These are phyloP conservation scores for Ypsolopha scabrella DNA, from an alignment of 2,888 invertebrate genomes.

Conservation along the genomic window DNA sequence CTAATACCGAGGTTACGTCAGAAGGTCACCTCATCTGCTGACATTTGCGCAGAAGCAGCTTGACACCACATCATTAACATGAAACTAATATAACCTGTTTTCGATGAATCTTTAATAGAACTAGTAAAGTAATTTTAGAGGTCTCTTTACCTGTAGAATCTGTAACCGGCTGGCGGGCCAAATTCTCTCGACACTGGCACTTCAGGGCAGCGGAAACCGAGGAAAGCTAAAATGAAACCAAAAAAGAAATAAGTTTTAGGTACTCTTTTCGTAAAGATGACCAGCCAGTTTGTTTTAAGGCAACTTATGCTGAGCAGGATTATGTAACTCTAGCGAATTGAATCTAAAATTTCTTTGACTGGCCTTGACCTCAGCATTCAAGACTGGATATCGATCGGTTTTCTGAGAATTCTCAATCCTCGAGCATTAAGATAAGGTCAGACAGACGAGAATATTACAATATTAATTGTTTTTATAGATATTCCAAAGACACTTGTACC, in stretches of 20 bases:
- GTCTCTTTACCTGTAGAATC: slow-evolving; percentile 47
- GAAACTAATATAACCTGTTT: slow-evolving; percentile 1
- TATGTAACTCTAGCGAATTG: too few relatives aligned
- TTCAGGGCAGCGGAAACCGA: slow-evolving; percentile 86
- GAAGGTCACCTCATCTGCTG: slow-evolving; percentile 57
- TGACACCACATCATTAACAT: slow-evolving; percentile 17
- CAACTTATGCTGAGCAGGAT: too few relatives aligned
- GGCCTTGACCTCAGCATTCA: too few relatives aligned
- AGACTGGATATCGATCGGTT: too few relatives aligned
- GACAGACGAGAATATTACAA: too few relatives aligned
- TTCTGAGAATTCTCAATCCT: too few relatives aligned
- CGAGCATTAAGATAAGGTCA: too few relatives aligned
- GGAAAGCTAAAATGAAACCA: slow-evolving; percentile 67
- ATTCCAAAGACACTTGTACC: too few relatives aligned
- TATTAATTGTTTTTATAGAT: too few relatives aligned
- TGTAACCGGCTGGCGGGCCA: slow-evolving; percentile 52
- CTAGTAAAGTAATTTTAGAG: not conserved
- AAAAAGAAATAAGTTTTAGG: not conserved
- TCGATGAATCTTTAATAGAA: not conserved
- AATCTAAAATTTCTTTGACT: too few relatives aligned
- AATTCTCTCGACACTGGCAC: slow-evolving; percentile 50
- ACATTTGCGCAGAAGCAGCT: slow-evolving; percentile 39
- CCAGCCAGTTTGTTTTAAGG: too few relatives aligned
- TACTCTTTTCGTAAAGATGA: too few relatives aligned
- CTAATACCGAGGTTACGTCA: slow-evolving; percentile 45